Evolutionary conservation across 2,797 vertebrate genomes (phyloP).

Genomic region (Linurgus olivaceus): DNA sequence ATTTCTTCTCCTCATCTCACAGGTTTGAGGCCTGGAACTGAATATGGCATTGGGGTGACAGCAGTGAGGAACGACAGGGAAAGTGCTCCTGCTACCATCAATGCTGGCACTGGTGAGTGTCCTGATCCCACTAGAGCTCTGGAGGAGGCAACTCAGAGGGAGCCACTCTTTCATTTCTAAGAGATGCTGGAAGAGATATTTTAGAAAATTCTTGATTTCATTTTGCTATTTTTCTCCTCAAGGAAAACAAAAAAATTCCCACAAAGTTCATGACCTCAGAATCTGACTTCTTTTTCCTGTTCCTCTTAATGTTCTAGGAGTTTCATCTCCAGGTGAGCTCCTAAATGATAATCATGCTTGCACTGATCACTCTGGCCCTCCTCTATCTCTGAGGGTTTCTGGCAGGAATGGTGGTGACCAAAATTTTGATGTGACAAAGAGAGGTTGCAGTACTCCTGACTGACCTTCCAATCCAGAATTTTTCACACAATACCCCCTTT

Average conservation of each 20-base stretch:
- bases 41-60: slow-evolving; percentile 97
- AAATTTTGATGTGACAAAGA: not conserved
- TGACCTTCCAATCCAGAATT: not conserved
- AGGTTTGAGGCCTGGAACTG: slow-evolving; percentile 92
- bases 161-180: not conserved
- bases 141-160: not conserved
- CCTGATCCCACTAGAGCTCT: not conserved
- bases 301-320: not conserved
- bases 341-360: not conserved
- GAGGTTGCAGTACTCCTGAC: not conserved
- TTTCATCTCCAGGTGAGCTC: not conserved
- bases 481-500: not conserved
- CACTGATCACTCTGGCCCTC: not conserved
- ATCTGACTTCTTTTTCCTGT: not conserved
- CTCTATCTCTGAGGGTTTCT: not conserved
- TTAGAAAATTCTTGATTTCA: not conserved
- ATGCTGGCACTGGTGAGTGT: slow-evolving; percentile 90
- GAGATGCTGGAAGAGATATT: not conserved
- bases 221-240: not conserved
- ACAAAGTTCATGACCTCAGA: not conserved
- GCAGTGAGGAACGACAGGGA: slow-evolving; percentile 91
- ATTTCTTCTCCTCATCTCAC: not conserved
- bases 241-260: not conserved
- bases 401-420: not conserved
- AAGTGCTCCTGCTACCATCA: slow-evolving; percentile 91